phyloP scores from a whole-genome alignment of 2,888 invertebrate genomes.

The Drosophila fulvimacula region DNA sequence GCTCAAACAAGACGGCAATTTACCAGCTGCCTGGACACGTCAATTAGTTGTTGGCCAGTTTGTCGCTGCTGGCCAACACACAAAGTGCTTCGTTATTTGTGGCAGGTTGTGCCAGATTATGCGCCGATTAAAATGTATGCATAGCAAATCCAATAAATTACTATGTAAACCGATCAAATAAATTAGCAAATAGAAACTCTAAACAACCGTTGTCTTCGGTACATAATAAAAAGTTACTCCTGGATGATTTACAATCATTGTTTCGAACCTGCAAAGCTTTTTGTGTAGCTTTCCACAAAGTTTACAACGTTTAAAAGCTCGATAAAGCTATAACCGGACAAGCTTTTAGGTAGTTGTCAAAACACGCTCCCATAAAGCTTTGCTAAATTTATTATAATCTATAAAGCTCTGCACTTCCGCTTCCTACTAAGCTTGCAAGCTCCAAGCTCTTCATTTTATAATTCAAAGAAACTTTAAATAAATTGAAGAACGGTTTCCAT shows the following conservation, averaged over 20 bases:
- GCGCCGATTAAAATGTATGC: constrained; percentile 6
- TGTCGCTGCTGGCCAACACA: constrained; percentile 26
- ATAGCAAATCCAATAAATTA: neutral
- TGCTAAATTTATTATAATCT: neutral
- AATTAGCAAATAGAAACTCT: neutral
- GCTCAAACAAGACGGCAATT: constrained; percentile 22
- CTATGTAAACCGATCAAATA: constrained; percentile 1
- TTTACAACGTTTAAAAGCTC: neutral
- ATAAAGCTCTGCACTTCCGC: neutral
- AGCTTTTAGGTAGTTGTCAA: neutral
- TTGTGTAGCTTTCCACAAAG: neutral
- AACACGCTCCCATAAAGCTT: neutral
- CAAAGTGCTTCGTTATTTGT: constrained; percentile 10
- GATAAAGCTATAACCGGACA: neutral
- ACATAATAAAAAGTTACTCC: too few species aligned
- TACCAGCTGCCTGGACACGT: constrained; percentile 13
- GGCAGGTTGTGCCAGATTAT: constrained; percentile 10
- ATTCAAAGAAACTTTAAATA: neutral
- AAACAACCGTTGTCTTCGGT: neutral
- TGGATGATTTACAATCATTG: too few species aligned
- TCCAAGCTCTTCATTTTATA: neutral
- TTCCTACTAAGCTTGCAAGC: neutral
- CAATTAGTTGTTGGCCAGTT: constrained; percentile 40
- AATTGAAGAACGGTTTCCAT: neutral
- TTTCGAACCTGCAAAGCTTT: neutral